Evolutionary conservation across 1,140 invertebrate genomes (phyloP).

Genomic region (Plodia interpunctella): DNA sequence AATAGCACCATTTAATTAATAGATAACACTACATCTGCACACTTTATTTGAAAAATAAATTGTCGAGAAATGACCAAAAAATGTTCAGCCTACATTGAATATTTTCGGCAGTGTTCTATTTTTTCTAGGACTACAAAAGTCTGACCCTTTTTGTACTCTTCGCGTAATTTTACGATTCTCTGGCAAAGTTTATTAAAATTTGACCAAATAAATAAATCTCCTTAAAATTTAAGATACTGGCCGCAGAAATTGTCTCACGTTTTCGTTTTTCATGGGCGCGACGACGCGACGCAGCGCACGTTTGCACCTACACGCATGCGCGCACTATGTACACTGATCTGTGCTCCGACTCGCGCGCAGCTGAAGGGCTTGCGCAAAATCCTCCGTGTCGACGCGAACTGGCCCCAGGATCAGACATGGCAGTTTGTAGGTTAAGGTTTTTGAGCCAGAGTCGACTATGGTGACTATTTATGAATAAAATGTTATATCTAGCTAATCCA

Average conservation of each 20-base stretch:
- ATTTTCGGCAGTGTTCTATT: too few species aligned
- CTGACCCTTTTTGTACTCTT: too few species aligned
- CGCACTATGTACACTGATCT: not conserved
- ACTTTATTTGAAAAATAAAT: not conserved
- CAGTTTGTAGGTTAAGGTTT: not conserved
- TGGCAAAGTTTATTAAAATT: too few species aligned
- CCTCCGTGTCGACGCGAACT: not conserved
- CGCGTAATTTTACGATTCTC: too few species aligned
- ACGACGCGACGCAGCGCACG: not conserved
- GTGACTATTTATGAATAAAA: not conserved
- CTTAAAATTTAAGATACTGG: too few species aligned
- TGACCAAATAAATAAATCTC: too few species aligned
- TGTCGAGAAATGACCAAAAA: too few species aligned
- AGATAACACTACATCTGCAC: conserved; percentile 1
- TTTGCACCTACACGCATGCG: not conserved
- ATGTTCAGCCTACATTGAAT: too few species aligned
- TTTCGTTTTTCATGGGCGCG: too few species aligned
- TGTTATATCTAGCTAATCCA: too few species aligned
- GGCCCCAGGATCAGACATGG: not conserved
- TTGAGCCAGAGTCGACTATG: not conserved
- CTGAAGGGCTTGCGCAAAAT: not conserved
- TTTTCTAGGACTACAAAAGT: too few species aligned
- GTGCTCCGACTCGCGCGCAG: not conserved
- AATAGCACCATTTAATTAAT: not conserved
- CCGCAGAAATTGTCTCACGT: too few species aligned